These are phyloP conservation scores for Saccopteryx bilineata DNA, from an alignment of 2,113 vertebrate species.

Conservation along the genomic window DNA sequence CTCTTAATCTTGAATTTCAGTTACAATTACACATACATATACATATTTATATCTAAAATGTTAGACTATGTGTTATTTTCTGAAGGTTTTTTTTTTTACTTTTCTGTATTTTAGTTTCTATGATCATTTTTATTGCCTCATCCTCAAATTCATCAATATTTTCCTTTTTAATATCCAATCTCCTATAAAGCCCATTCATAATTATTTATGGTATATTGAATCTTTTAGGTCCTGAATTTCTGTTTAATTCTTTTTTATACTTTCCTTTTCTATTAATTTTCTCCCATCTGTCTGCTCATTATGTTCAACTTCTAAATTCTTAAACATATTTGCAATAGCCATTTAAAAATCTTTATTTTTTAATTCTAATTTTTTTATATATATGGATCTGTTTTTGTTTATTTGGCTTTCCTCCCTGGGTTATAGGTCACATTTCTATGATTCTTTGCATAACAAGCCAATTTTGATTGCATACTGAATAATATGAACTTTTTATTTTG, in stretches of 20 bases:
- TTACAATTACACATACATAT: background rate
- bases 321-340: background rate
- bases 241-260: background rate
- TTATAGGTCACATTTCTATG: background rate
- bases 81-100: background rate
- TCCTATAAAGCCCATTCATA: background rate
- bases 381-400: background rate
- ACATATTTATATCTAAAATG: background rate
- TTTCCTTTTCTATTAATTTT: background rate
- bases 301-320: constrained; percentile 25
- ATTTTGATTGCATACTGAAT: background rate
- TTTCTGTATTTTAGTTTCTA: background rate
- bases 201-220: background rate
- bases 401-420: background rate
- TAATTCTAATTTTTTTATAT: background rate
- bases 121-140: constrained; percentile 3
- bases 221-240: background rate
- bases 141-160: background rate
- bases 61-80: background rate
- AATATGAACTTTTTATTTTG: background rate
- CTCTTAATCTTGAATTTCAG: background rate
- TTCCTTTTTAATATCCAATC: background rate
- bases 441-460: background rate
- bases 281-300: background rate
- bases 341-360: background rate